These are phyloP conservation scores for Latrodectus elegans DNA, from an alignment of 2,888 invertebrate species.

Conservation along the genomic window DNA sequence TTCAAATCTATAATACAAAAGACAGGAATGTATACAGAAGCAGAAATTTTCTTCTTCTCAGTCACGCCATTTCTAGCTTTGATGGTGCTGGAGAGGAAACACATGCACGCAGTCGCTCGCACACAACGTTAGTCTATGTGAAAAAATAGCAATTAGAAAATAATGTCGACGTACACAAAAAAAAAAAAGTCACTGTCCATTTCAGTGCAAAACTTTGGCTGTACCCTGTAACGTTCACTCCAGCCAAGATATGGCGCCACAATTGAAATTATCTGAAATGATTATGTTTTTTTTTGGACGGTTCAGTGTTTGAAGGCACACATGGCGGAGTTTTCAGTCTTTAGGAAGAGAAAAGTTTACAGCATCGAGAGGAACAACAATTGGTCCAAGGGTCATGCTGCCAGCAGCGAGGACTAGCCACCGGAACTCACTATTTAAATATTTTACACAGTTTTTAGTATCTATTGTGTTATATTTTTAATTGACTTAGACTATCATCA, in stretches of 20 bases:
- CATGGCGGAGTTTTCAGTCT: constrained; percentile 22
- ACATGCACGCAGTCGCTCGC: constrained; percentile 10
- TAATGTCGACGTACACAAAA: constrained; percentile 28
- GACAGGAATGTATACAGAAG: constrained; percentile 65
- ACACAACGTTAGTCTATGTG: constrained; percentile 50
- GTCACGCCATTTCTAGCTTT: constrained; percentile 29
- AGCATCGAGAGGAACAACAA: constrained; percentile 58
- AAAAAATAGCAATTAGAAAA: constrained; percentile 38
- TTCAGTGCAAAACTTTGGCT: constrained; percentile 63
- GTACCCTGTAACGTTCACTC: constrained; percentile 55
- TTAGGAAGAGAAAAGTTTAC: constrained; percentile 32
- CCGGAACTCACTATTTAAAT: constrained; percentile 49
- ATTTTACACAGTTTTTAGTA: constrained; percentile 18
- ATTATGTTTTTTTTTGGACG: too few relatives aligned
- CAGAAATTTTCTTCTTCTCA: constrained; percentile 17
- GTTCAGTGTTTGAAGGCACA: constrained; percentile 7
- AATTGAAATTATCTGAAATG: neutral
- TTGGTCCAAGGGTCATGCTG: constrained; percentile 54
- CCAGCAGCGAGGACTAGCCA: constrained; percentile 69
- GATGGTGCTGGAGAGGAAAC: constrained; percentile 26
- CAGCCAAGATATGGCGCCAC: constrained; percentile 54
- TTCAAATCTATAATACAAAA: constrained; percentile 66
- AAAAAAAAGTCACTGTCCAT: constrained; percentile 66
- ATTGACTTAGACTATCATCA: constrained; percentile 67
- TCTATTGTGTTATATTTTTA: constrained; percentile 21